Conservation (phyloP, 2,113 vertebrate species). For the Calidris pygmaea region DNA sequence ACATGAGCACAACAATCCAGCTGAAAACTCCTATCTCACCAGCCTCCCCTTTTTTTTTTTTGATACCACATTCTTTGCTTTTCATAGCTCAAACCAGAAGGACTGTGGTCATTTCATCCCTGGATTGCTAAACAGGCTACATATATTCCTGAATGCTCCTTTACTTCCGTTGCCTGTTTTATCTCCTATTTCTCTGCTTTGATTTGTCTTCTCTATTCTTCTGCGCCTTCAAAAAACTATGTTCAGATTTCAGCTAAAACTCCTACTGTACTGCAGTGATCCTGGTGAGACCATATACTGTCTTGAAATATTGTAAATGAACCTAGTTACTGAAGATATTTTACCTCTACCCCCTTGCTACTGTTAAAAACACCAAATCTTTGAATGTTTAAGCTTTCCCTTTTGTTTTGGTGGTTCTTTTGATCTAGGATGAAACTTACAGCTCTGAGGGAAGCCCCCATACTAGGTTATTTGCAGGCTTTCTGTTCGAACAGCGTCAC, state of each 20-base stretch:
- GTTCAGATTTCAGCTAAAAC: neutral
- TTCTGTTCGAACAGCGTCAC: neutral
- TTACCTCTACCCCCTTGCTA: neutral
- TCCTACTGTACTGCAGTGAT: neutral
- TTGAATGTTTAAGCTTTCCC: neutral
- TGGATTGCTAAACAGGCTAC: neutral
- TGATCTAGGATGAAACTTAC: neutral
- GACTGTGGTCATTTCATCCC: neutral
- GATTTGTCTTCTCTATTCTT: neutral
- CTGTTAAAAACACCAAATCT: neutral
- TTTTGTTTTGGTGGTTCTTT: neutral
- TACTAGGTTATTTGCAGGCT: neutral
- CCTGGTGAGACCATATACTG: neutral
- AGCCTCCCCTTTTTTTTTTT: neutral
- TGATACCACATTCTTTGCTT: neutral
- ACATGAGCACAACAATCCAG: neutral
- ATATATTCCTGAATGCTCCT: neutral
- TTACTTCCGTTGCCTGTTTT: neutral
- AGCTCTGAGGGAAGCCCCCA: neutral
- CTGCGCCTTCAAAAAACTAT: neutral
- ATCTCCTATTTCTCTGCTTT: neutral
- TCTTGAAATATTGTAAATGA: neutral
- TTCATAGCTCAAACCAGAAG: neutral
- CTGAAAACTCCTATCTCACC: neutral
- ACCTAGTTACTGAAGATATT: neutral